A percentile compares a stretch with the other conserved stretches of the same genome.
Evolutionary conservation across 2,888 invertebrate genomes (phyloP).

Genomic region (Metalampra italica): DNA sequence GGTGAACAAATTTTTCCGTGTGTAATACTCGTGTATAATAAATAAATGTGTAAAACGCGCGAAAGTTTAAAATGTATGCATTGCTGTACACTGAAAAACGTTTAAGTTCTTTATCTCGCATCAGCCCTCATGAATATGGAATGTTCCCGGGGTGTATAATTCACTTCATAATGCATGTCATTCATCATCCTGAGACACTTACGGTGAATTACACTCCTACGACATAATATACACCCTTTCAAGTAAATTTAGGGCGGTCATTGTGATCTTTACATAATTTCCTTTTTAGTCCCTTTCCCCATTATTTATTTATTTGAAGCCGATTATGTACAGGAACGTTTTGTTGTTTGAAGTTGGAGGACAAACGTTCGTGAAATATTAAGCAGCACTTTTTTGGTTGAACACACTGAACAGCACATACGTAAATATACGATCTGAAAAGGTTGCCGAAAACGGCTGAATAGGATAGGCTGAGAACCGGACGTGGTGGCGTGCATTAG

Average conservation of each 20-base stretch:
- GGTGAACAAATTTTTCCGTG: too few species aligned
- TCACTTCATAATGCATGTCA: constrained; percentile 33
- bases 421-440: too few species aligned
- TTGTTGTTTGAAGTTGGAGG: background rate
- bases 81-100: constrained; percentile 31
- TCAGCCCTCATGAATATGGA: constrained; percentile 33
- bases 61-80: constrained; percentile 9
- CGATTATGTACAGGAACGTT: too few species aligned
- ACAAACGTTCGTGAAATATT: background rate
- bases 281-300: background rate
- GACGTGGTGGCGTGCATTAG: too few species aligned
- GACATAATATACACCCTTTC: constrained; percentile 15
- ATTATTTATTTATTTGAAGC: too few species aligned
- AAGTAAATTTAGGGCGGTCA: background rate
- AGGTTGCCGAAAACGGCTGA: too few species aligned
- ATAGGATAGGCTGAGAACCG: too few species aligned
- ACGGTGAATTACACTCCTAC: constrained; percentile 21
- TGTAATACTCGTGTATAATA: too few species aligned
- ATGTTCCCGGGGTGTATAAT: constrained; percentile 26
- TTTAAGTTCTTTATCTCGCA: constrained; percentile 24
- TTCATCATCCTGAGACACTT: constrained; percentile 27
- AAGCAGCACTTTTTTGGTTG: background rate
- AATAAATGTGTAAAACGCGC: too few species aligned
- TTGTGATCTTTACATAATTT: background rate
- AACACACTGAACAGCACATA: too few species aligned